Percentiles rank a stretch among this genome's conserved stretches.
phyloP scores from a whole-genome alignment of 2,888 invertebrate species.

The Eledona agricola region DNA sequence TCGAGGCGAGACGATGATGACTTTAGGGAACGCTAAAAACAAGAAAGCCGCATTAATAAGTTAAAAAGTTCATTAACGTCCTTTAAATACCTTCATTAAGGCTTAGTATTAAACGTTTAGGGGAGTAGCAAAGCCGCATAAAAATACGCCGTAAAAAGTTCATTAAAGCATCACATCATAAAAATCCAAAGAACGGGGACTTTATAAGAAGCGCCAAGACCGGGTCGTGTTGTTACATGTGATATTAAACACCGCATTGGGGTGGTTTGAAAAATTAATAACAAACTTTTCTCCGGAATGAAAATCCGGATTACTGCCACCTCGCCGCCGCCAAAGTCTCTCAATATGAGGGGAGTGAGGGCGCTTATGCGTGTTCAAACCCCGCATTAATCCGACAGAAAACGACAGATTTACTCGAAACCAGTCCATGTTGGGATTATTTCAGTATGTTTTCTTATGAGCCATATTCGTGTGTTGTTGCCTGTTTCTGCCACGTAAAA shows the following conservation, averaged over 20 bases:
- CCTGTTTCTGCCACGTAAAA: neutral
- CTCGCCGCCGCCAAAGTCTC: slow-evolving; percentile 24
- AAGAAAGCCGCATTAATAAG: slow-evolving; percentile 35
- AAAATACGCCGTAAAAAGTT: slow-evolving; percentile 36
- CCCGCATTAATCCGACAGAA: slow-evolving; percentile 34
- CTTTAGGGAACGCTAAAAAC: slow-evolving; percentile 17
- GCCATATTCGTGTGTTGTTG: slow-evolving; percentile 7
- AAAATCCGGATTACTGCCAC: slow-evolving; percentile 34
- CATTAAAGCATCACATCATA: slow-evolving; percentile 35
- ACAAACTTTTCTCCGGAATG: slow-evolving; percentile 33
- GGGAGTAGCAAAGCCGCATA: slow-evolving; percentile 21
- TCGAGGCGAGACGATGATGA: slow-evolving; percentile 7
- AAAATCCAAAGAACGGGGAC: slow-evolving; percentile 29
- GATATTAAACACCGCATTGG: slow-evolving; percentile 30
- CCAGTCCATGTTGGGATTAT: slow-evolving; percentile 30
- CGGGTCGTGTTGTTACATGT: slow-evolving; percentile 21
- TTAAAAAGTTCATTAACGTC: slow-evolving; percentile 32
- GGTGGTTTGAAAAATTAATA: slow-evolving; percentile 35
- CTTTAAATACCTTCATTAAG: slow-evolving; percentile 32
- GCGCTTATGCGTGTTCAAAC: slow-evolving; percentile 29
- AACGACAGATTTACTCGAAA: slow-evolving; percentile 31
- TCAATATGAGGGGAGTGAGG: slow-evolving; percentile 21
- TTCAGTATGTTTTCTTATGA: slow-evolving; percentile 17
- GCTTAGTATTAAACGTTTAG: slow-evolving; percentile 29
- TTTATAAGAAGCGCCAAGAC: slow-evolving; percentile 24